Base-by-base conservation (phyloP, 2,113 vertebrate species). In the Syrmaticus mikado region DNA sequence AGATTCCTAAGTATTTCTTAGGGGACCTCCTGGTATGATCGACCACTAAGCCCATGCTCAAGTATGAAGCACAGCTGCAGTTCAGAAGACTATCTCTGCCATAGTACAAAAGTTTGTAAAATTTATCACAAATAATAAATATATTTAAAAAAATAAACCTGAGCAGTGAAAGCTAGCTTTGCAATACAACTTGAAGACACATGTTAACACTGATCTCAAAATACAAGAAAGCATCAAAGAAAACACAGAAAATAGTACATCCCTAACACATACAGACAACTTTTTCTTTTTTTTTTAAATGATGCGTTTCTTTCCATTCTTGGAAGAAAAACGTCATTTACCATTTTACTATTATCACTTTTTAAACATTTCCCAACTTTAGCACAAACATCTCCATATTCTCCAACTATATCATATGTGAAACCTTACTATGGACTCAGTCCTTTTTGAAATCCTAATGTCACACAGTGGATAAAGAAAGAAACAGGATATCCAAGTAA, bases 401-500 rank as follows among this genome's bases (percentile, higher is more conserved):
- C 89, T 85, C 65, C 66, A 94, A 85, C 75, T 43, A 76, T 15
- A 82, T 32, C 32, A 73, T 27, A 94, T 61, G 87, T 62, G 15
- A 95, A 89, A 76, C 46, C 72, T 83, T 82, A 82, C 43, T 32
- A 86, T 41, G 45, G 61, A 40, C 92, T 95, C 84, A 89, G 85
- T 80, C 58, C 91, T 94, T 81, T 83, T 81, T 73, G 94, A 96
- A 95, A 93, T 73, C 87, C 58, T 61, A 78, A 40, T 95, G 93
- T 90, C 36, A 72, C 82, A 93, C 4, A 90, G 13, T 25, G 87
- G 67, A 96, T 74, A 95, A 94, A 93, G 93, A 96, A 97, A 97
- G 93, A 96, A 93, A 94, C 96, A 97, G 96, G 96, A 95, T 94
- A 85, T 97, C 84, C 96, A 92, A 96, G 72, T 66, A 94, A 97